Evolutionary conservation across 2,797 vertebrate genomes (phyloP).

Genomic region (Lacerta viridis): DNA sequence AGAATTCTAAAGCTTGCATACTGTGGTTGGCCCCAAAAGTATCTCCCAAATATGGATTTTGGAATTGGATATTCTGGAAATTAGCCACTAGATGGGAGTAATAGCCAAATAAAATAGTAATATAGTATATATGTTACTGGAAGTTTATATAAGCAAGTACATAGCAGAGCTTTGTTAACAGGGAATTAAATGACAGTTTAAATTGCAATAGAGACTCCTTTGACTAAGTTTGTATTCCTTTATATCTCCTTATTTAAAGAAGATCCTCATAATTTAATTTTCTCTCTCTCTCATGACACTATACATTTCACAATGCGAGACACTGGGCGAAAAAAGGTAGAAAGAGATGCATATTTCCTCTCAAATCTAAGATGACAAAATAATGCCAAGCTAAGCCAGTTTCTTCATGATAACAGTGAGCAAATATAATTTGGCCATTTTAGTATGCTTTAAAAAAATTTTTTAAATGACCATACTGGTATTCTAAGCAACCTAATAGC

Average conservation of each 20-base stretch:
- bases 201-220: neutral
- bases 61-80: neutral
- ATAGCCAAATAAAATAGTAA: neutral
- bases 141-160: neutral
- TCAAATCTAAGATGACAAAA: neutral
- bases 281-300: neutral
- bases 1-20: no score
- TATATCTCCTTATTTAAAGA: neutral
- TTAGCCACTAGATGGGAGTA: conserved; percentile 21
- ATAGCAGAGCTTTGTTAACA: neutral
- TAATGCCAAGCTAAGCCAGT: neutral
- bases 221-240: neutral
- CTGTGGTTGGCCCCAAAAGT: no score
- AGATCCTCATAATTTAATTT: neutral
- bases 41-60: neutral
- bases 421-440: neutral
- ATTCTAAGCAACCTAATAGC: neutral
- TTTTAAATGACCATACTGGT: neutral
- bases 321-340: neutral
- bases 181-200: neutral
- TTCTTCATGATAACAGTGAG: neutral
- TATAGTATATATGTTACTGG: neutral
- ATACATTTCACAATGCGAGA: neutral
- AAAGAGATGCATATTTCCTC: neutral
- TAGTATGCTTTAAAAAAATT: neutral